Conservation (phyloP, 2,888 invertebrate genomes). For the Hirtodrosophila trivittata region DNA sequence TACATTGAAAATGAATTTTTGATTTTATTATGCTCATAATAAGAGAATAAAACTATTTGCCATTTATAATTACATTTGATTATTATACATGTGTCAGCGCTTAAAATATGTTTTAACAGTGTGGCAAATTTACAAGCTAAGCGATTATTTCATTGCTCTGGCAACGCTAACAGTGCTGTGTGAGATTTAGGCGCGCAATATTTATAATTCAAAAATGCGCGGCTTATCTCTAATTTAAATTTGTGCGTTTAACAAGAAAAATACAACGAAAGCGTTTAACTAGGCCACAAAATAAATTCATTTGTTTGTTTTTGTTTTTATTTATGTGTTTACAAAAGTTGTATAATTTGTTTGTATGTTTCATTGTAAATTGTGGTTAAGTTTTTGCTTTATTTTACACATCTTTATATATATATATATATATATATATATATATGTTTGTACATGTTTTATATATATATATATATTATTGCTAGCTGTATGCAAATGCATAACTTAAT, state of each 20-base stretch:
- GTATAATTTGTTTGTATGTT: slow-evolving; percentile 55
- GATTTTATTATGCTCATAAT: too few species aligned
- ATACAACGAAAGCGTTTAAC: slow-evolving; percentile 1
- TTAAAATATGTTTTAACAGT: too few species aligned
- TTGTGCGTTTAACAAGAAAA: neutral
- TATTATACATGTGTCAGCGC: too few species aligned
- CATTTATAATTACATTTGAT: too few species aligned
- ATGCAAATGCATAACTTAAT: slow-evolving; percentile 57
- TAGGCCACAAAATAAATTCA: slow-evolving; percentile 56
- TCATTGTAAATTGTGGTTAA: slow-evolving; percentile 64
- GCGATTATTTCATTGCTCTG: neutral
- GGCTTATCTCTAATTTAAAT: neutral
- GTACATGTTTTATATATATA: neutral
- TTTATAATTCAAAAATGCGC: neutral
- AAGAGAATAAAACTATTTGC: too few species aligned
- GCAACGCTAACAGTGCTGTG: slow-evolving; percentile 8
- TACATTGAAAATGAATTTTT: too few species aligned
- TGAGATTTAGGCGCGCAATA: neutral
- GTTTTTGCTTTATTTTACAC: slow-evolving; percentile 46
- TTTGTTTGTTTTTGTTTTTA: slow-evolving; percentile 56
- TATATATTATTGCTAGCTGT: slow-evolving; percentile 25
- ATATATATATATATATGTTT: slow-evolving; percentile 12
- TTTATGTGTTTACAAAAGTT: slow-evolving; percentile 65
- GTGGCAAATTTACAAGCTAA: too few species aligned
- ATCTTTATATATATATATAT: slow-evolving; percentile 22